Conservation (phyloP, 2,888 invertebrate genomes). For the Seira musarum region DNA sequence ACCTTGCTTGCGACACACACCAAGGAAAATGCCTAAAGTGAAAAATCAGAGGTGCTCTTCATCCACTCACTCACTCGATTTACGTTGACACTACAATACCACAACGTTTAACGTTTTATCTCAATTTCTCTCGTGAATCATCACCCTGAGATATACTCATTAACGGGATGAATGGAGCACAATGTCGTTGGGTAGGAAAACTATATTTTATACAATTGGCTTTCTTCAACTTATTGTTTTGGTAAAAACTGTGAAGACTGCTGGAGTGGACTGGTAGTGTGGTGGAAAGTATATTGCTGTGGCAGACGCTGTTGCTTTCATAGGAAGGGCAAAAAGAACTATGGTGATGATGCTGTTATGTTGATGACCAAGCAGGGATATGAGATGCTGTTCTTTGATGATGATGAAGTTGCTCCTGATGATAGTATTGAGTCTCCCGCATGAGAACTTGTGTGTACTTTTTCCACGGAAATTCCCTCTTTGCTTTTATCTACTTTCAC, state of each 20-base stretch:
- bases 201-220: not conserved
- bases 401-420: not conserved
- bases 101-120: not conserved
- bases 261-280: too few relatives aligned
- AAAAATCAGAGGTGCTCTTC: not conserved
- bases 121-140: not conserved
- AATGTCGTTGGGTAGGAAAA: too few relatives aligned
- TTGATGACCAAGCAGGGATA: conserved; percentile 8
- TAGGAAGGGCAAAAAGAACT: conserved; percentile 32
- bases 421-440: conserved; percentile 31
- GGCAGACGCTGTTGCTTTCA: conserved; percentile 53
- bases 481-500: not conserved
- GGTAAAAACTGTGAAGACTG: not conserved
- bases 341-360: too few relatives aligned
- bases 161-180: not conserved
- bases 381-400: conserved; percentile 6
- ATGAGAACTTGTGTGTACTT: conserved; percentile 40
- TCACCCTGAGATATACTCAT: not conserved
- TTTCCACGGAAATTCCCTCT: conserved; percentile 20
- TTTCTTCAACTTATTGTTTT: not conserved
- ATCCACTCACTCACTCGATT: not conserved
- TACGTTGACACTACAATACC: not conserved
- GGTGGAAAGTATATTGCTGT: conserved; percentile 11
- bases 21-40: not conserved
- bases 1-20: not conserved